Evolutionary conservation across 2,113 vertebrate genomes (phyloP), one percentile per base, ranked within the genome.

Genomic region (Penelope pileata): DNA sequence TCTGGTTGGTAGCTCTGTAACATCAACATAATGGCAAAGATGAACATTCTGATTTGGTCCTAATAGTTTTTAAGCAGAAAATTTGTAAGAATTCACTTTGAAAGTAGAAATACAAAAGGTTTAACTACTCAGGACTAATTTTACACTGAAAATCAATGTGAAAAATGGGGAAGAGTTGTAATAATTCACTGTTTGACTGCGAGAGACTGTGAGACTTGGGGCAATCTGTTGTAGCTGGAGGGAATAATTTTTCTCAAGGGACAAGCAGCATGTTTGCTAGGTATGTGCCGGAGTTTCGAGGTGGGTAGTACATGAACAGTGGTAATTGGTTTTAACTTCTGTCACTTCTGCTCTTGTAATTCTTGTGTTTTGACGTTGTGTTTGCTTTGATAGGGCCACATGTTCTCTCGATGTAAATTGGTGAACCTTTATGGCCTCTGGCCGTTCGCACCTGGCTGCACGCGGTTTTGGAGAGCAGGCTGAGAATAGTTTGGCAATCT

Each of bases 1-100:
- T 83, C 53, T 48, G 4, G 51, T 78, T 82, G 16, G 29, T 30
- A 0, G 23, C 53, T 66, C 59, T 51, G 13, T 21, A 47, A 26
- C 45, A 34, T 7, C 22, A 8, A 5, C 0, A 0, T 4, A 38
- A 83, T 16, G 1, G 29, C 4, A 5, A 76, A 51, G 10, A 51
- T 17, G 7, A 9, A 45, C 60, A 64, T 53, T 51, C 16, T 29
- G 7, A 43, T 48, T 83, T 26, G 16, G 48, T 40, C 54, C 10
- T 69, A n/a, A 26, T 26, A 38, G 19, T 45, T 74, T 62, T 58
- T 6, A 43, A 43, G 24, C 4, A 43, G 73, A 36, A 92, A 81
- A 73, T 27, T 9, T 9, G 1, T 15, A 7, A 51, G n/a, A 80
- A 9, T 66, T 83, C 1, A 1, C 26, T 48, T 88, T n/a, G 42